Evolutionary conservation across 2,888 invertebrate species (phyloP).

Genomic region (Drosophila colorata): DNA sequence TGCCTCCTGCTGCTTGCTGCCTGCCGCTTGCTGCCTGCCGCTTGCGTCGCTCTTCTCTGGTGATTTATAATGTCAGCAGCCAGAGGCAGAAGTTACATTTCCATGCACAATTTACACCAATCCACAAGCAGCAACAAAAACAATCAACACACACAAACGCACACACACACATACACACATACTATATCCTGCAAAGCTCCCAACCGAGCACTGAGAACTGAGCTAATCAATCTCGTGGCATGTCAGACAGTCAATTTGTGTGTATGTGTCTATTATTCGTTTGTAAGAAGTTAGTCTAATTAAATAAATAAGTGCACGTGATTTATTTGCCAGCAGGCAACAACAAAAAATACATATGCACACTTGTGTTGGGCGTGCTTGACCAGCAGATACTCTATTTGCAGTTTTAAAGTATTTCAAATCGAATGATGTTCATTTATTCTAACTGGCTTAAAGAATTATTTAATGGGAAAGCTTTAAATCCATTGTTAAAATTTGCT

Average conservation of each 20-base stretch:
- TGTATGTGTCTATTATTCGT: slow-evolving; percentile 75
- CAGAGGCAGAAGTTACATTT: slow-evolving; percentile 80
- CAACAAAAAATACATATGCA: slow-evolving; percentile 23
- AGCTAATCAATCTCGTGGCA: slow-evolving; percentile 79
- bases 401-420: not conserved
- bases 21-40: slow-evolving; percentile 38
- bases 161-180: slow-evolving; percentile 4
- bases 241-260: slow-evolving; percentile 81
- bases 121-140: slow-evolving; percentile 57
- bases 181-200: slow-evolving; percentile 36
- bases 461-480: too few relatives aligned
- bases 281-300: slow-evolving; percentile 80
- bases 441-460: too few relatives aligned
- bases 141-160: slow-evolving; percentile 45
- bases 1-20: slow-evolving; percentile 35
- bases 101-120: slow-evolving; percentile 81
- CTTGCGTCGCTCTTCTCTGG: slow-evolving; percentile 45
- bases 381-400: slow-evolving; percentile 5
- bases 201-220: slow-evolving; percentile 63
- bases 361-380: not conserved
- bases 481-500: too few relatives aligned
- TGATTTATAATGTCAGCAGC: slow-evolving; percentile 81
- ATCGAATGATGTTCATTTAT: not conserved
- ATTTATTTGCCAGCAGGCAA: slow-evolving; percentile 71
- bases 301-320: slow-evolving; percentile 81